phyloP scores from a whole-genome alignment of 2,113 vertebrate species.

The Cottus gobio region DNA sequence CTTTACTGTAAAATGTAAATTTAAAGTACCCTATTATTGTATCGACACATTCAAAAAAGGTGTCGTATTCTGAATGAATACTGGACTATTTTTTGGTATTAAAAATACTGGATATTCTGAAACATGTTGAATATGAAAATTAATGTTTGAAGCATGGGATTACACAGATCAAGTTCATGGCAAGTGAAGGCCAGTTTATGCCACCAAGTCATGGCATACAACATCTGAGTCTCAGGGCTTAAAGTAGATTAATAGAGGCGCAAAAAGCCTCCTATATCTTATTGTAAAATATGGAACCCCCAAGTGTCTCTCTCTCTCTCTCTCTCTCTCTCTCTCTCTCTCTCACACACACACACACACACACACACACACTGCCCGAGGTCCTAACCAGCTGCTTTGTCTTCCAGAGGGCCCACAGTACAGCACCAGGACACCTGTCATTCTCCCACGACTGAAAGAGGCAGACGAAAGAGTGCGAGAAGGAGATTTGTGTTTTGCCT shows the following conservation, averaged over 20 bases:
- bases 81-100: background rate
- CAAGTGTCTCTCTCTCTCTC: background rate
- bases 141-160: background rate
- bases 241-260: background rate
- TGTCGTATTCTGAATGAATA: background rate
- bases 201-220: conserved; percentile 23
- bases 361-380: conserved; percentile 34
- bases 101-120: background rate
- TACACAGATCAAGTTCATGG: background rate
- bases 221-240: conserved; percentile 5
- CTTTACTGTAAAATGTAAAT: too few relatives aligned
- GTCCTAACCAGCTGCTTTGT: conserved; percentile 79
- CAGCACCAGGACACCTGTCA: conserved; percentile 77
- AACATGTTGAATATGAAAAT: background rate
- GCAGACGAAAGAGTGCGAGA: conserved; percentile 3
- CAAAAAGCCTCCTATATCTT: background rate
- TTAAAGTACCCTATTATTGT: too few relatives aligned
- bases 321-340: background rate
- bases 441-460: conserved; percentile 78
- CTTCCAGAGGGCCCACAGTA: conserved; percentile 64
- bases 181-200: background rate
- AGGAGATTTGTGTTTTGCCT: background rate
- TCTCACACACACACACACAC: conserved; percentile 11
- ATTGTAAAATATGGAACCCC: background rate
- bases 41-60: background rate